Evolutionary conservation across 2,113 vertebrate genomes (phyloP).

Genomic region (Colius striatus): DNA sequence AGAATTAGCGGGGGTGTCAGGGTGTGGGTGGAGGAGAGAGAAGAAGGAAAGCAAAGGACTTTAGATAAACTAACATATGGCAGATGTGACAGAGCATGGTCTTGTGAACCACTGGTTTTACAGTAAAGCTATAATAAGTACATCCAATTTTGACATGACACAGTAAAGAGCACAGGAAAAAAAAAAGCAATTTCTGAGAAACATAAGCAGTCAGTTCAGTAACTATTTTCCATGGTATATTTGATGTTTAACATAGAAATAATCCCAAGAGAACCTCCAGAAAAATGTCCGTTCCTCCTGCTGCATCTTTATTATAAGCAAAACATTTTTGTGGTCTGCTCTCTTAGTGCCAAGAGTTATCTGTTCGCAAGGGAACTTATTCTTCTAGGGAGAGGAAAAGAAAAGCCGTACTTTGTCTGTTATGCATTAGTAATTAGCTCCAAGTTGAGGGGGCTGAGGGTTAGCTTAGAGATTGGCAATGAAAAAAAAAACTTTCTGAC

Average conservation of each 20-base stretch:
- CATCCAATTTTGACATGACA: background rate
- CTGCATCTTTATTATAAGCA: constrained; percentile 28
- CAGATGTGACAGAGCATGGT: background rate
- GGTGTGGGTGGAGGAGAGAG: background rate
- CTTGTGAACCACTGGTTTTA: background rate
- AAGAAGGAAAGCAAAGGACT: background rate
- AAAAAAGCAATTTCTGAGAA: background rate
- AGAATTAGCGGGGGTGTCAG: background rate
- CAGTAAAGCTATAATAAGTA: background rate
- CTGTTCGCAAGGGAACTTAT: constrained; percentile 13
- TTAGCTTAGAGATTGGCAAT: background rate
- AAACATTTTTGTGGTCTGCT: constrained; percentile 40
- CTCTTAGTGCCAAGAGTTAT: constrained; percentile 3
- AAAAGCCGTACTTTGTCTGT: background rate
- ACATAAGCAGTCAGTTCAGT: background rate
- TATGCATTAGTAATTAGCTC: constrained; percentile 39
- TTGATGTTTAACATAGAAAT: constrained; percentile 52
- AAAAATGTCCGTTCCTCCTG: constrained; percentile 20
- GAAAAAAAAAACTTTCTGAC: background rate
- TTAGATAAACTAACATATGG: background rate
- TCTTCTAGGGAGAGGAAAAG: constrained; percentile 2
- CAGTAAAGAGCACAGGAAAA: background rate
- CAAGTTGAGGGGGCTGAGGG: background rate
- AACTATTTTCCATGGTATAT: constrained; percentile 2
- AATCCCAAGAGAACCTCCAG: constrained; percentile 24